Conservation (phyloP, 53 echinoderm and acorn worm species). For the Pentamera pediparva region DNA sequence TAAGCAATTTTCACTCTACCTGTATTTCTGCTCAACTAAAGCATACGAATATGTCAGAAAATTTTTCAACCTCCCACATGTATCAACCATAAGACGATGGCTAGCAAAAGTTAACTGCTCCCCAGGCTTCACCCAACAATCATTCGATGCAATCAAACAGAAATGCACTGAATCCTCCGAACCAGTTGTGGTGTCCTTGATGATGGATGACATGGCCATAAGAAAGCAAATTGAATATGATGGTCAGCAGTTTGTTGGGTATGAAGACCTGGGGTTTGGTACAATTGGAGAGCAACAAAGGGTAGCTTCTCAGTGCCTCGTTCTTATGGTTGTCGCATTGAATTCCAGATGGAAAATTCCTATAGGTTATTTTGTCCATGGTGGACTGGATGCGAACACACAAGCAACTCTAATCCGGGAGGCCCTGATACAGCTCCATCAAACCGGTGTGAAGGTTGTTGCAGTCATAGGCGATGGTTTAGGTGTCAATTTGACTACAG, state of each 20-base stretch:
- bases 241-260: not conserved
- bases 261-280: too few species aligned
- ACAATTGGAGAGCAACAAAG: not conserved
- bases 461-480: constrained; percentile 4
- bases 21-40: constrained; percentile 1
- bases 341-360: constrained; percentile 1
- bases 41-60: constrained; percentile 8
- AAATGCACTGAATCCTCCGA: not conserved
- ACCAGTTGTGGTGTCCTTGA: not conserved
- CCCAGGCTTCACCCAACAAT: constrained; percentile 9
- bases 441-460: not conserved
- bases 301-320: not conserved
- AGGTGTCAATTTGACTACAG: not conserved
- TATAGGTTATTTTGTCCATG: not conserved
- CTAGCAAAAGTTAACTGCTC: not conserved
- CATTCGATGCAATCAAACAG: not conserved
- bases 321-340: not conserved
- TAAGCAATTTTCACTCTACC: constrained; percentile 13
- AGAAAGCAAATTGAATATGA: not conserved
- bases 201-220: constrained; percentile 7
- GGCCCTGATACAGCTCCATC: not conserved
- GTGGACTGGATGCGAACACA: not conserved
- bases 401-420: not conserved
- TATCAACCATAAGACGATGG: constrained; percentile 5
- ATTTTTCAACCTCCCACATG: constrained; percentile 12